These are phyloP conservation scores for Willisornis vidua DNA, from an alignment of 2,113 vertebrate species.

Conservation along the genomic window DNA sequence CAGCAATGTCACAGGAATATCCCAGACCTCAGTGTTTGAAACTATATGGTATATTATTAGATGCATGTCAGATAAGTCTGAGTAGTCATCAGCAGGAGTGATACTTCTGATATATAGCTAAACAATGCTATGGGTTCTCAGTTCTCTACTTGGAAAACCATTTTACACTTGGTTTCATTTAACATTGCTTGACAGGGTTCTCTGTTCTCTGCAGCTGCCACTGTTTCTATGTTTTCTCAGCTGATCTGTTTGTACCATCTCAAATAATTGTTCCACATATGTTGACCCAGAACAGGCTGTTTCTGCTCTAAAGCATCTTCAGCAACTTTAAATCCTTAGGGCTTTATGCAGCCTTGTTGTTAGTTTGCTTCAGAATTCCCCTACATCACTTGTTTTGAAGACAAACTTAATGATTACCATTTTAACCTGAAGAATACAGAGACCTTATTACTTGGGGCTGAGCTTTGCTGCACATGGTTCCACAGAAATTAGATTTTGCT, in stretches of 20 bases:
- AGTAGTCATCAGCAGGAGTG: background rate
- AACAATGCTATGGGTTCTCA: background rate
- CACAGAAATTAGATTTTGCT: background rate
- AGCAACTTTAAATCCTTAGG: background rate
- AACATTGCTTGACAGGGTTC: background rate
- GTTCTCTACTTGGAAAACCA: background rate
- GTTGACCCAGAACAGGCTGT: background rate
- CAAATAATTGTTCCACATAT: background rate
- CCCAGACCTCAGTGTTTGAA: background rate
- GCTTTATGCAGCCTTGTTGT: background rate
- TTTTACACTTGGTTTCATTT: background rate
- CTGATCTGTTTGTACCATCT: background rate
- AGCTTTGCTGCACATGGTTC: background rate
- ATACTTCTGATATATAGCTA: background rate
- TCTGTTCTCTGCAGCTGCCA: background rate
- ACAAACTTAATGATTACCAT: background rate
- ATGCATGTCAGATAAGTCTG: background rate
- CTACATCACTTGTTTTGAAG: background rate
- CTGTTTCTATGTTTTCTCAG: background rate
- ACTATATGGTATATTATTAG: background rate
- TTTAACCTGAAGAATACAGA: background rate
- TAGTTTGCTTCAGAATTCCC: background rate
- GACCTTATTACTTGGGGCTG: background rate
- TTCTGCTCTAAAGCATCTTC: background rate
- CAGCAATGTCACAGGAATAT: background rate